A percentile compares a stretch with the other conserved stretches of the same genome.
phyloP scores from a whole-genome alignment of 2,888 invertebrate species.

The Lordiphosa fenestrarum region DNA sequence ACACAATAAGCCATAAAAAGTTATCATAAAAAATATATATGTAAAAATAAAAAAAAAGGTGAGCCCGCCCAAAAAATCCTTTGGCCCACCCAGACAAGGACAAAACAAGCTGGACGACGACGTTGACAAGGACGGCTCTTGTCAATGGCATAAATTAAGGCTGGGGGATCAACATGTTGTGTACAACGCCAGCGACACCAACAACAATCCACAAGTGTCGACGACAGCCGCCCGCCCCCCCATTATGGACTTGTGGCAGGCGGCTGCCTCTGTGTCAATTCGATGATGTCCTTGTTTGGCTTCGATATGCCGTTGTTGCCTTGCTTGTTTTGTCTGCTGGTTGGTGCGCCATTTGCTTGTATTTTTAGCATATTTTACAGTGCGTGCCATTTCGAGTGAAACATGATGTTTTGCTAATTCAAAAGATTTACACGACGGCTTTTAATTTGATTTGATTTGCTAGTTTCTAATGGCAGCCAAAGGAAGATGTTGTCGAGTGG shows the following conservation, averaged over 20 bases:
- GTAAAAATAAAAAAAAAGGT: conserved; percentile 48
- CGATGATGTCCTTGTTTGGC: conserved; percentile 63
- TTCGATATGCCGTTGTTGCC: conserved; percentile 23
- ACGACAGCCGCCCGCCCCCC: conserved; percentile 19
- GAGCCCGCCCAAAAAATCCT: conserved; percentile 63
- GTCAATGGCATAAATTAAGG: conserved; percentile 68
- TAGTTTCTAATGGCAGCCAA: conserved; percentile 18
- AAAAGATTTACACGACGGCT: conserved; percentile 65
- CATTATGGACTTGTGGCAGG: neutral
- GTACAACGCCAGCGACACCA: conserved; percentile 20
- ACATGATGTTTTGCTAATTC: conserved; percentile 79
- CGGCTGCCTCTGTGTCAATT: conserved; percentile 49
- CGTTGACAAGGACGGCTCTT: conserved; percentile 21
- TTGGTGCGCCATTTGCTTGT: neutral
- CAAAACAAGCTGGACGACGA: conserved; percentile 23
- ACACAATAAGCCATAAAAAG: conserved; percentile 71
- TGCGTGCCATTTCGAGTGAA: conserved; percentile 75
- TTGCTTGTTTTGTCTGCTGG: neutral
- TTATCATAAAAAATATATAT: conserved; percentile 48
- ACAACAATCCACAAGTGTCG: conserved; percentile 60
- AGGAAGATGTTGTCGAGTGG: conserved; percentile 8
- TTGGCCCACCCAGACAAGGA: conserved; percentile 65
- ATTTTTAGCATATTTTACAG: conserved; percentile 56
- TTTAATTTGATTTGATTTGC: conserved; percentile 58
- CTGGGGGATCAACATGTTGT: conserved; percentile 57